Evolutionary conservation across 2,113 vertebrate genomes (phyloP).

Genomic region (Mellivora capensis): DNA sequence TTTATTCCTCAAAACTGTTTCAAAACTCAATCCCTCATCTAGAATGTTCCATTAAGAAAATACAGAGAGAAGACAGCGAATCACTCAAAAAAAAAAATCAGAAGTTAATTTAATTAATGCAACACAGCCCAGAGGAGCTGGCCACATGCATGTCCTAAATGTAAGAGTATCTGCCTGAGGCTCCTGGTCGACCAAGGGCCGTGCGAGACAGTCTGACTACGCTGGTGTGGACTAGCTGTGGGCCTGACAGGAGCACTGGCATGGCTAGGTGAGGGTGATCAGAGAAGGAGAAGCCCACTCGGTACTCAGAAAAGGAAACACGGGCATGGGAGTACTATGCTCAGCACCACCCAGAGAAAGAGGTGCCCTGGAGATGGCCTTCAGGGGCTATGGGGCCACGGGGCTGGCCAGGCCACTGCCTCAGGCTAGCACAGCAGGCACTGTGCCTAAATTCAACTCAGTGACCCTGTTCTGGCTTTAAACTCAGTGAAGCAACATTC

Average conservation of each 20-base stretch:
- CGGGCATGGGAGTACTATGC: fast-evolving
- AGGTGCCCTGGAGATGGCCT: neutral
- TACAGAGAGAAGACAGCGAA: neutral
- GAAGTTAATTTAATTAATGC: neutral
- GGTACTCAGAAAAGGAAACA: too few relatives aligned
- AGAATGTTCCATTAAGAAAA: neutral
- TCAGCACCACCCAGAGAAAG: fast-evolving
- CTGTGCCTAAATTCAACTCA: neutral
- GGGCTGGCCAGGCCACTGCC: fast-evolving
- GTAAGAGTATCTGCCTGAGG: too few relatives aligned
- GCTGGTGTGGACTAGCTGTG: fast-evolving
- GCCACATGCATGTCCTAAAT: fast-evolving
- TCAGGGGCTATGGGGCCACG: too few relatives aligned
- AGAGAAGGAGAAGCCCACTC: neutral
- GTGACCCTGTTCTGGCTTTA: neutral
- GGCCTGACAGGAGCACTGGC: fast-evolving
- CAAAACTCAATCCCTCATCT: neutral
- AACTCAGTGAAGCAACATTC: neutral
- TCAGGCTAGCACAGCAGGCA: fast-evolving
- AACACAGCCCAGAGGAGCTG: neutral
- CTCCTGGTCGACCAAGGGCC: neutral
- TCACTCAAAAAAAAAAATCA: neutral
- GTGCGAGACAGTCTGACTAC: fast-evolving
- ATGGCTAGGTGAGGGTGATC: fast-evolving
- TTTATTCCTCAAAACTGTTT: conserved; percentile 22